A percentile compares a stretch with the other conserved stretches of the same genome.
phyloP scores from a whole-genome alignment of 1,140 invertebrate genomes.

The Archegozetes longisetosus region DNA sequence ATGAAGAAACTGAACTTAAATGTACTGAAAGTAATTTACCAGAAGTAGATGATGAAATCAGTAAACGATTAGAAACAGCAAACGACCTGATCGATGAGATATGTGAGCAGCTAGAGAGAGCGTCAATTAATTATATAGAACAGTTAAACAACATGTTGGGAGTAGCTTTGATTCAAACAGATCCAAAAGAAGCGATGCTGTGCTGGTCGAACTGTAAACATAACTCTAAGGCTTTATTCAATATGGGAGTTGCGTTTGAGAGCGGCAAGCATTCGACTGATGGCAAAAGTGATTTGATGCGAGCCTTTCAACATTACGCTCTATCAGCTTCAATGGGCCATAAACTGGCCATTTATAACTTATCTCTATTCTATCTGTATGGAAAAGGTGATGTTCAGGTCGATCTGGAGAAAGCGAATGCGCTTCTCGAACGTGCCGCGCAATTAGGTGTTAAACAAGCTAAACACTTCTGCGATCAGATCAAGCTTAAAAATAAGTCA shows the following conservation, averaged over 20 bases:
- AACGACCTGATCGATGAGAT: background rate
- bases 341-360: conserved; percentile 25
- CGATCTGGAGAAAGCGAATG: background rate
- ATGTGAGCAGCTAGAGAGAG: background rate
- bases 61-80: too few relatives aligned
- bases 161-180: background rate
- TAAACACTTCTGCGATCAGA: background rate
- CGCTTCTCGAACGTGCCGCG: background rate
- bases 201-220: conserved; percentile 2
- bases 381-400: conserved; percentile 24
- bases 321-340: conserved; percentile 23
- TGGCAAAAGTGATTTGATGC: conserved; percentile 18
- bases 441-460: conserved; percentile 4
- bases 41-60: background rate
- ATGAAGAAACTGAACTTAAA: background rate
- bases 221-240: conserved; percentile 10
- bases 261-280: background rate
- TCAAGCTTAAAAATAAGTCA: background rate
- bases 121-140: conserved; percentile 10
- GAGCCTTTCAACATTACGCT: conserved; percentile 24
- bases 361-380: conserved; percentile 25
- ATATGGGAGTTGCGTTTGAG: conserved; percentile 13
- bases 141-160: conserved; percentile 12
- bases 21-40: background rate
- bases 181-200: conserved; percentile 2